Evolutionary conservation across 1,140 invertebrate genomes (phyloP).

Genomic region (Drosophila lacteicornis): DNA sequence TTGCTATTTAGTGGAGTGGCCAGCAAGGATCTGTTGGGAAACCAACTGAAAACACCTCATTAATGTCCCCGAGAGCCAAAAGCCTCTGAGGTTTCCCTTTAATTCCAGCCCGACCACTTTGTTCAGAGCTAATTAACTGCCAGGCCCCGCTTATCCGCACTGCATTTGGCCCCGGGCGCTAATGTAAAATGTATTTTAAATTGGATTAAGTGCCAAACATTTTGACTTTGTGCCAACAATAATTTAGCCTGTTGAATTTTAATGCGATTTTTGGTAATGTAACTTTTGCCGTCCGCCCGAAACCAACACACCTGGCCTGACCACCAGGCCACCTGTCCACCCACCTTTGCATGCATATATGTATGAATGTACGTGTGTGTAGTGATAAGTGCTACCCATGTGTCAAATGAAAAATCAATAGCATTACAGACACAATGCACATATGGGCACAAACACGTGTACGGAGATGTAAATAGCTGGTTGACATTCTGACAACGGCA

Average conservation of each 20-base stretch:
- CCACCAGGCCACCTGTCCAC: conserved; percentile 12
- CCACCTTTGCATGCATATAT: conserved; percentile 4
- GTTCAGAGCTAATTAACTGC: conserved; percentile 45
- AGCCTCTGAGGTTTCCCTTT: conserved; percentile 13
- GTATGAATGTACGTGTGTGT: conserved; percentile 4
- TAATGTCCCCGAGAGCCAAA: conserved; percentile 18
- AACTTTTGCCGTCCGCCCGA: conserved; percentile 36
- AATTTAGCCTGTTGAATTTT: conserved; percentile 74
- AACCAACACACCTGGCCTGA: conserved; percentile 33
- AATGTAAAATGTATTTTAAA: conserved; percentile 78
- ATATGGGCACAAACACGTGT: conserved; percentile 43
- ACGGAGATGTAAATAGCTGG: conserved; percentile 62
- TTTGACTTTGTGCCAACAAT: conserved; percentile 75
- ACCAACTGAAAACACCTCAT: neutral
- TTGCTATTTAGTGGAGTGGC: conserved; percentile 27
- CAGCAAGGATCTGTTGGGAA: neutral
- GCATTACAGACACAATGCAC: conserved; percentile 60
- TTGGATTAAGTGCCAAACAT: conserved; percentile 80
- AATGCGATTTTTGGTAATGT: conserved; percentile 76
- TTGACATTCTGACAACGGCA: conserved; percentile 68
- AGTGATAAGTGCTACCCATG: conserved; percentile 42
- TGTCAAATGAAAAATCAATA: conserved; percentile 77
- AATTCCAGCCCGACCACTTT: conserved; percentile 16
- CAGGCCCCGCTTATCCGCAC: conserved; percentile 17
- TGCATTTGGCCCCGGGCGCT: conserved; percentile 50